Conservation (phyloP, 2,113 vertebrate species). For the Malurus melanocephalus region DNA sequence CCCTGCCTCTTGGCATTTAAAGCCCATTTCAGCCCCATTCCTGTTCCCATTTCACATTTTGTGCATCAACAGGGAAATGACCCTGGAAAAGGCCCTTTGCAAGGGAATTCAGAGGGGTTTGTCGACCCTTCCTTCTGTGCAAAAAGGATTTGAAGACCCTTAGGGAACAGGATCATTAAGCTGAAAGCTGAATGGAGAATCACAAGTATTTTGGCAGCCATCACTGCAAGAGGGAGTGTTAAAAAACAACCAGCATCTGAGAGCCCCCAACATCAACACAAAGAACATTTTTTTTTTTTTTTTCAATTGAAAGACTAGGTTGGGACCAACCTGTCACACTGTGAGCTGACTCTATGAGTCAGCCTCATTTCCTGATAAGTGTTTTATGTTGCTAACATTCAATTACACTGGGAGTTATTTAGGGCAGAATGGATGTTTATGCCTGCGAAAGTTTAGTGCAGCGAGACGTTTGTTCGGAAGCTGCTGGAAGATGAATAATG, state of each 20-base stretch:
- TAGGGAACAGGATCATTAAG: neutral
- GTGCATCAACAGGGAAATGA: neutral
- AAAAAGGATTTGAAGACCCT: neutral
- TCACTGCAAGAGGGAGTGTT: neutral
- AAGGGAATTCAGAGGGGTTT: neutral
- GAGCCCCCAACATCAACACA: neutral
- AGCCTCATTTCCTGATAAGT: conserved; percentile 26
- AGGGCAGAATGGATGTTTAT: conserved; percentile 43
- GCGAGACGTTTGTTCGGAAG: neutral
- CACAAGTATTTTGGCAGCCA: neutral
- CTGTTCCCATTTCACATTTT: neutral
- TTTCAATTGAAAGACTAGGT: neutral
- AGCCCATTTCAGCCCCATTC: neutral
- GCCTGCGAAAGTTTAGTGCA: conserved; percentile 20
- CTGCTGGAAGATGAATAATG: conserved; percentile 38
- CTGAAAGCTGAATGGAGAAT: neutral
- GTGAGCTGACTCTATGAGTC: neutral
- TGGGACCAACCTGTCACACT: neutral
- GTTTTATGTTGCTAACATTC: conserved; percentile 30
- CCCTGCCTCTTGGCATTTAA: neutral
- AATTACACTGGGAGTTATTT: conserved; percentile 37
- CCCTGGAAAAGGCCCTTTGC: neutral
- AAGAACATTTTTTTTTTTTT: neutral
- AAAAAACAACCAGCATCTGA: neutral
- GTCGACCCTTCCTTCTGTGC: neutral